phyloP scores from a whole-genome alignment of 2,888 invertebrate species.

The Sisyra terminalis region DNA sequence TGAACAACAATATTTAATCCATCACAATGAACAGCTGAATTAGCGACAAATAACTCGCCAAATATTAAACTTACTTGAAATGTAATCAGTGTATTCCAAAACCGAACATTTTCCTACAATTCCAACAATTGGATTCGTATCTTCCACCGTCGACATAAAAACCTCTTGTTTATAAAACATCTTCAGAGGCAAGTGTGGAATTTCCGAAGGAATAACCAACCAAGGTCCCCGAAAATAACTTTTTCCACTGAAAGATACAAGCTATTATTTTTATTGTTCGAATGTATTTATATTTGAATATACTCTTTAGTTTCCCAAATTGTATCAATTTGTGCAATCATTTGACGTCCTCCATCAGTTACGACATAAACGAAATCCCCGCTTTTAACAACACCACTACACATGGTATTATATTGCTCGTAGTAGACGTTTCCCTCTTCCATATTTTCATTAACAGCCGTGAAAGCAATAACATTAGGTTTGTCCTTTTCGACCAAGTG shows the following conservation, averaged over 20 bases:
- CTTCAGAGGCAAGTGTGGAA: conserved; percentile 58
- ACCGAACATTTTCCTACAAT: conserved; percentile 87
- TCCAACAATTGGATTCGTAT: conserved; percentile 77
- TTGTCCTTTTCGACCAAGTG: conserved; percentile 72
- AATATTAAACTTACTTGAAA: conserved; percentile 47
- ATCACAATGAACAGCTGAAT: neutral
- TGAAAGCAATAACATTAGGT: conserved; percentile 66
- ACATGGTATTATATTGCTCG: conserved; percentile 80
- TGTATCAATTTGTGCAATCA: conserved; percentile 83
- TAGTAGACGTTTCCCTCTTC: conserved; percentile 73
- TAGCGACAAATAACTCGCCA: neutral
- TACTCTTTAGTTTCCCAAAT: conserved; percentile 88
- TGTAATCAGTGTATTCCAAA: conserved; percentile 77
- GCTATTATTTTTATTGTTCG: neutral
- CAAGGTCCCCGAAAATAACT: conserved; percentile 89
- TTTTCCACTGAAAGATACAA: conserved; percentile 54
- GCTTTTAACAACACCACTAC: conserved; percentile 67
- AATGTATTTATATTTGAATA: conserved; percentile 19
- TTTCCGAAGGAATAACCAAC: conserved; percentile 78
- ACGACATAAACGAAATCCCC: conserved; percentile 94
- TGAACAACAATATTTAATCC: neutral
- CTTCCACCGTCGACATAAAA: conserved; percentile 78
- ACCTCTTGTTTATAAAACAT: conserved; percentile 90
- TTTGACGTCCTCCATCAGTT: conserved; percentile 75
- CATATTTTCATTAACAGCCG: conserved; percentile 30